phyloP scores from a whole-genome alignment of 1,140 invertebrate genomes.

The Cydia amplana region DNA sequence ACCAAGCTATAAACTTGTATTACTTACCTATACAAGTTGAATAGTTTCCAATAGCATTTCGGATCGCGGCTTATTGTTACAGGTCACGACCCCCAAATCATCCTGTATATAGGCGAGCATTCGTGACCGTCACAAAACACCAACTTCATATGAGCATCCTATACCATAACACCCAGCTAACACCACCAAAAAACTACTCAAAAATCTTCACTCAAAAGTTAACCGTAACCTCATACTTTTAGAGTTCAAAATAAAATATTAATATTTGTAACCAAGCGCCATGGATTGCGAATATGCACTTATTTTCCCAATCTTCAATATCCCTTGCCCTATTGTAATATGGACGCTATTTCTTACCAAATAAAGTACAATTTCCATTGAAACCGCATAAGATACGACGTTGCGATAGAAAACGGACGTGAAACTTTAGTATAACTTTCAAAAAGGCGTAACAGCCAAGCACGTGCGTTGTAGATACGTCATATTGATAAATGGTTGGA shows the following conservation, averaged over 20 bases:
- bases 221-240: not conserved
- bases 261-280: not conserved
- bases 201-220: not conserved
- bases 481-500: not conserved
- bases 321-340: not conserved
- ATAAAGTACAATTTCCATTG: not conserved
- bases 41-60: not conserved
- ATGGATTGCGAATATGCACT: not conserved
- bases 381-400: not conserved
- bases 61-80: not conserved
- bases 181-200: not conserved
- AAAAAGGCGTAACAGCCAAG: not conserved
- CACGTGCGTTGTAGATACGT: not conserved
- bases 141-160: not conserved
- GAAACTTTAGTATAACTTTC: not conserved
- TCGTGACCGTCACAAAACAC: not conserved
- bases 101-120: not conserved
- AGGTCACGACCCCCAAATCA: not conserved
- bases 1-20: too few species aligned
- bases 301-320: not conserved
- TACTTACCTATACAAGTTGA: not conserved
- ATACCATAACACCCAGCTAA: not conserved
- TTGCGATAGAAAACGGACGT: not conserved
- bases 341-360: not conserved
- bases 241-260: conserved; percentile 7